A percentile compares a stretch with the other conserved stretches of the same genome.
Conservation (phyloP, 2,888 invertebrate genomes). For the Slavum lentiscoides region DNA sequence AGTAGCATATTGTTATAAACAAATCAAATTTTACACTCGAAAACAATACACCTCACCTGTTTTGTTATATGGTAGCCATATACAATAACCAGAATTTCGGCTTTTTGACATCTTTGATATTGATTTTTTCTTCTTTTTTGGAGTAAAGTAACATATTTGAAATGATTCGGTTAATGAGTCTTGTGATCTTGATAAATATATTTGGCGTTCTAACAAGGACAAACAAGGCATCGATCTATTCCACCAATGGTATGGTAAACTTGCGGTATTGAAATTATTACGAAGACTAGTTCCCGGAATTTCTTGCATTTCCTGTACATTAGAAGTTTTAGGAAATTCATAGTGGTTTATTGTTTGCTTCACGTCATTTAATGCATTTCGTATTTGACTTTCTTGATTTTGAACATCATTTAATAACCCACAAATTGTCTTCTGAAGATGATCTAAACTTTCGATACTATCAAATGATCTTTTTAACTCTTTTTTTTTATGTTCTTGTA, state of each 20-base stretch:
- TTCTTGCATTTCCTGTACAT: constrained; percentile 1
- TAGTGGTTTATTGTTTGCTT: constrained; percentile 26
- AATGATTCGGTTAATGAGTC: constrained; percentile 37
- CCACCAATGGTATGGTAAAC: constrained; percentile 48
- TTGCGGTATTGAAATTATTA: constrained; percentile 41
- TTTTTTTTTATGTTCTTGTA: constrained; percentile 58
- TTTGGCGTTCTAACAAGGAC: constrained; percentile 12
- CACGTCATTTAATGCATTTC: constrained; percentile 26
- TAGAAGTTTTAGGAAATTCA: constrained; percentile 1
- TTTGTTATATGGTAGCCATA: constrained; percentile 37
- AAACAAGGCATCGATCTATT: constrained; percentile 49
- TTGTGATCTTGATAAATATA: constrained; percentile 26
- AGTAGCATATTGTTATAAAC: constrained; percentile 46
- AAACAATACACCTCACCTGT: constrained; percentile 48
- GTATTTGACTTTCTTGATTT: constrained; percentile 38
- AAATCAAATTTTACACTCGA: constrained; percentile 26
- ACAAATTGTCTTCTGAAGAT: constrained; percentile 28
- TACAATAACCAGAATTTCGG: constrained; percentile 48
- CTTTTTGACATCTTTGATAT: constrained; percentile 19
- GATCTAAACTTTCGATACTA: not conserved
- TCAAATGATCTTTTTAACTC: constrained; percentile 11
- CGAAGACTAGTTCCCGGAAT: constrained; percentile 37
- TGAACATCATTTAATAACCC: constrained; percentile 35
- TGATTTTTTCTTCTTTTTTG: constrained; percentile 36
- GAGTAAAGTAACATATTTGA: constrained; percentile 39